phyloP scores from a whole-genome alignment of 2,113 vertebrate genomes.

The Galeopterus variegatus region DNA sequence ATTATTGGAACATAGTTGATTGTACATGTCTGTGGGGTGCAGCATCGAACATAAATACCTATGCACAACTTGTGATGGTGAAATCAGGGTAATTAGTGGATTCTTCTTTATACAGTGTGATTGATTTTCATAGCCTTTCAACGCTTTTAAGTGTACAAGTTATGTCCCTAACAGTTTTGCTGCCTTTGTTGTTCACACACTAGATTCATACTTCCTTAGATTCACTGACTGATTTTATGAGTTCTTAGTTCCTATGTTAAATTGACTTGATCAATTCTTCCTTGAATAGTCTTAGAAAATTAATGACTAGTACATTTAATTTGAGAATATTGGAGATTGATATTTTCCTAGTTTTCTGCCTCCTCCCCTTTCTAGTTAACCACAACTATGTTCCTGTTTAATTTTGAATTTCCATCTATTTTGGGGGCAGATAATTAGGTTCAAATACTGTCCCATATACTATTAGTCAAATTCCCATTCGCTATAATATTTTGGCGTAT shows the following conservation, averaged over 20 bases:
- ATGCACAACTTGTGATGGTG: too few species aligned
- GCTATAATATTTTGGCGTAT: not conserved
- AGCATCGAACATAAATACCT: too few species aligned
- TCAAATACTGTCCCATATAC: conserved; percentile 6
- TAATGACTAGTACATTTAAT: conserved; percentile 64
- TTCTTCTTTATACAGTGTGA: too few species aligned
- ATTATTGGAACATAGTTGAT: too few species aligned
- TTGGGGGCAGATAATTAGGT: not conserved
- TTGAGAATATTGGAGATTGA: conserved; percentile 55
- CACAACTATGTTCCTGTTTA: not conserved
- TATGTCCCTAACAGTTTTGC: not conserved
- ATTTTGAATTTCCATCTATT: conserved; percentile 37
- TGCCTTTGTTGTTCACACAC: not conserved
- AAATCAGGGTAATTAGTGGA: too few species aligned
- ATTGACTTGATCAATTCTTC: conserved; percentile 15
- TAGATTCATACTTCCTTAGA: not conserved
- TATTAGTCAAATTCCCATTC: conserved; percentile 57
- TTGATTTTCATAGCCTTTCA: too few species aligned
- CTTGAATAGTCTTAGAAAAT: not conserved
- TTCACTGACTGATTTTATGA: conserved; percentile 33
- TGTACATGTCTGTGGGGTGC: too few species aligned
- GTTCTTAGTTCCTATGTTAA: not conserved
- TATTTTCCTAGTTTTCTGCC: not conserved
- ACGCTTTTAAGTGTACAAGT: not conserved
- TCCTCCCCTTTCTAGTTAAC: conserved; percentile 23